Conservation (phyloP, 1,140 invertebrate species). For the Schlechtendalia chinensis region DNA sequence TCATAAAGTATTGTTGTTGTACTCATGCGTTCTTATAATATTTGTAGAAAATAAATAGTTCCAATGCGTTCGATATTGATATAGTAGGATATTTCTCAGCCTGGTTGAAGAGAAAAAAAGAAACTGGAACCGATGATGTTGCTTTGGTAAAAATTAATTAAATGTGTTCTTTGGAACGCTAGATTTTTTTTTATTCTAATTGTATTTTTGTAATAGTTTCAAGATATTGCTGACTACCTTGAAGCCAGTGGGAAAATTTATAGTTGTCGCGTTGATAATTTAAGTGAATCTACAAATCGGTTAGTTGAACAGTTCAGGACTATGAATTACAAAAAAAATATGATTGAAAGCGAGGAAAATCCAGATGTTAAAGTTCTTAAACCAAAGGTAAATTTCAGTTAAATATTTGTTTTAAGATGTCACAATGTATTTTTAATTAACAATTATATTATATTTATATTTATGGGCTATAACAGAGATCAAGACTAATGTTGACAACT, state of each 20-base stretch:
- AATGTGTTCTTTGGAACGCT: not conserved
- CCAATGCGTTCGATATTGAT: conserved; percentile 29
- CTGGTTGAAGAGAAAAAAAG: conserved; percentile 5
- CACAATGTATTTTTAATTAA: not conserved
- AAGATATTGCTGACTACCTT: conserved; percentile 26
- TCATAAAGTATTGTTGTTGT: too few relatives aligned
- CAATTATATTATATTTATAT: too few relatives aligned
- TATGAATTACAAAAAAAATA: not conserved
- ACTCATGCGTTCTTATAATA: too few relatives aligned
- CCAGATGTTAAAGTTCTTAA: not conserved
- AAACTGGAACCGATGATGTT: not conserved
- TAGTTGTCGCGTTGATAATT: conserved; percentile 14
- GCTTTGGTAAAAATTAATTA: not conserved
- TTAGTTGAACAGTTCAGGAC: conserved; percentile 3
- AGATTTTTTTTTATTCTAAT: too few relatives aligned
- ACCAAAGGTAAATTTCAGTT: conserved; percentile 1
- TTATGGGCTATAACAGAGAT: not conserved
- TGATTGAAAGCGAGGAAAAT: not conserved
- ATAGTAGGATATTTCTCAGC: not conserved
- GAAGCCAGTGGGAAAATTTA: conserved; percentile 14
- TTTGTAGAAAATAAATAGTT: conserved; percentile 35
- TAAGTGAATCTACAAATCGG: not conserved
- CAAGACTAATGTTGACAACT: not conserved
- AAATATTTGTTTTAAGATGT: not conserved
- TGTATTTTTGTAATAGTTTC: not conserved